phyloP scores from a whole-genome alignment of 2,113 vertebrate species.

The Centropus bengalensis region DNA sequence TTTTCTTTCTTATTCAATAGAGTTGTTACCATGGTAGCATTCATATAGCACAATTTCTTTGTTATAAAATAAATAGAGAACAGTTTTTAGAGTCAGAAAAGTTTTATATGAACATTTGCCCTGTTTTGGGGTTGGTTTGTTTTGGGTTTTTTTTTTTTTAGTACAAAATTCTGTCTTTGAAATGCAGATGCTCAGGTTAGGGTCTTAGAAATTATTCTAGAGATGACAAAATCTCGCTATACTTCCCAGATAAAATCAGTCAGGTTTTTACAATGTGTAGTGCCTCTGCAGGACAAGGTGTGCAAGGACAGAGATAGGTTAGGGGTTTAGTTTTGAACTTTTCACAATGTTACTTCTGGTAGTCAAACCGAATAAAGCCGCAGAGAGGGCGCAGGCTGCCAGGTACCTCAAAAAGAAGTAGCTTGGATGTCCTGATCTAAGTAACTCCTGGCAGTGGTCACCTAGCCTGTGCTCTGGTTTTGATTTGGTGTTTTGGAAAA shows the following conservation, averaged over 20 bases:
- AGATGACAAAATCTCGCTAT: background rate
- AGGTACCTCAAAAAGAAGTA: background rate
- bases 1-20: constrained; percentile 66
- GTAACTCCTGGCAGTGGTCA: background rate
- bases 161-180: background rate
- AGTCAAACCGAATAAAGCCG: background rate
- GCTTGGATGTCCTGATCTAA: background rate
- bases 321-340: background rate
- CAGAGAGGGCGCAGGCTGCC: background rate
- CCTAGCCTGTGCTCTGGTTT: background rate
- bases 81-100: constrained; percentile 39
- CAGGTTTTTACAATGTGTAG: background rate
- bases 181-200: background rate
- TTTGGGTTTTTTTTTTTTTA: background rate
- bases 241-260: background rate
- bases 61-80: constrained; percentile 55
- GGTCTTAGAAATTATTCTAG: constrained; percentile 2
- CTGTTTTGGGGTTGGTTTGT: background rate
- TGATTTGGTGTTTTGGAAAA: background rate
- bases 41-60: constrained; percentile 53
- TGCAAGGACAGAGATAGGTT: background rate
- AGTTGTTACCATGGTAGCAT: constrained; percentile 66
- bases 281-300: background rate
- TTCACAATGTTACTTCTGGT: background rate
- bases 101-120: background rate